Conservation (phyloP, 1,140 invertebrate genomes). For the Cotesia chilonis region DNA sequence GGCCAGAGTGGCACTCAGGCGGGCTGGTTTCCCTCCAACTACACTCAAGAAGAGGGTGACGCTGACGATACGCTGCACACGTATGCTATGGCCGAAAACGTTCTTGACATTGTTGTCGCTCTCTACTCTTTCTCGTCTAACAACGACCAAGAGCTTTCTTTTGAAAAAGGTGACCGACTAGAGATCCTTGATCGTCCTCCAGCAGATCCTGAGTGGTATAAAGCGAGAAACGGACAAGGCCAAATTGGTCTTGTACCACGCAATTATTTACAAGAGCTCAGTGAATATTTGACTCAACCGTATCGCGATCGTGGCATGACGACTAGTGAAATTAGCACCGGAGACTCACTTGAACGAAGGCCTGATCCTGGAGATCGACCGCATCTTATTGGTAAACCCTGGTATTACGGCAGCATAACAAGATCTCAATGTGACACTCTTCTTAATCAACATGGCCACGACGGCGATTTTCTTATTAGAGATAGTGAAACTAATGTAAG, state of each 20-base stretch:
- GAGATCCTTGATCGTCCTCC: slow-evolving; percentile 94
- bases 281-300: slow-evolving; percentile 86
- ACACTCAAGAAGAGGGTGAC: slow-evolving; percentile 90
- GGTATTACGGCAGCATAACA: slow-evolving; percentile 97
- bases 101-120: slow-evolving; percentile 92
- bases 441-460: slow-evolving; percentile 91
- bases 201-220: slow-evolving; percentile 98
- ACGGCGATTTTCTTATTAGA: slow-evolving; percentile 98
- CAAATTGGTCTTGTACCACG: slow-evolving; percentile 93
- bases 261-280: slow-evolving; percentile 94
- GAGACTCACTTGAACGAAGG: slow-evolving; percentile 63
- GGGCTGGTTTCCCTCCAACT: slow-evolving; percentile 98
- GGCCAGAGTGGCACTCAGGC: slow-evolving; percentile 84
- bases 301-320: slow-evolving; percentile 71
- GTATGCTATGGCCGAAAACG: slow-evolving; percentile 91
- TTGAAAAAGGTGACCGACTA: slow-evolving; percentile 93
- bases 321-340: slow-evolving; percentile 63
- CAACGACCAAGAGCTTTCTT: slow-evolving; percentile 96
- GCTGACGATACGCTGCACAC: slow-evolving; percentile 86
- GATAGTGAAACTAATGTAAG: slow-evolving; percentile 99
- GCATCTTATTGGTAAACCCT: slow-evolving; percentile 82
- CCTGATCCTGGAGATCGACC: slow-evolving; percentile 70
- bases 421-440: slow-evolving; percentile 94
- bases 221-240: slow-evolving; percentile 91
- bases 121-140: slow-evolving; percentile 94